phyloP scores from a whole-genome alignment of 1,140 invertebrate genomes.

The Agraylea sexmaculata region DNA sequence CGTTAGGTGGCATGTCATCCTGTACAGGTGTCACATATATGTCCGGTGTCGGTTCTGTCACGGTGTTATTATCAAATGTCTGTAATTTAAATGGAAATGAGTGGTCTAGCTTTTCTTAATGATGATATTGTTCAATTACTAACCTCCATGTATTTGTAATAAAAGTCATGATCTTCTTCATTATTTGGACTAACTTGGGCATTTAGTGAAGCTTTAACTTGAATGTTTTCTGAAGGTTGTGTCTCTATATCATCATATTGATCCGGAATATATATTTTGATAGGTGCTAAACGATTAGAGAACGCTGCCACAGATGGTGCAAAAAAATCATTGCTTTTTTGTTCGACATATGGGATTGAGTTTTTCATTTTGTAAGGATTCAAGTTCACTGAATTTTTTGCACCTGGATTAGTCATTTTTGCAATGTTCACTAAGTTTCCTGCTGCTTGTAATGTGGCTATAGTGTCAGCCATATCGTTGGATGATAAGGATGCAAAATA shows the following conservation, averaged over 20 bases:
- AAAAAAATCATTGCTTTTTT: constrained; percentile 11
- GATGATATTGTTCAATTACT: constrained; percentile 1
- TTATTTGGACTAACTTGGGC: constrained; percentile 11
- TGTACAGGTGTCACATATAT: too few species aligned
- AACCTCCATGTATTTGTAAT: constrained; percentile 7
- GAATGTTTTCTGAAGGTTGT: constrained; percentile 19
- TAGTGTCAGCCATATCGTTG: constrained; percentile 39
- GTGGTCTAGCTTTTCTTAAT: not conserved
- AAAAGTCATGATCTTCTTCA: constrained; percentile 23
- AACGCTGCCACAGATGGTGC: constrained; percentile 8
- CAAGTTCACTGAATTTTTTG: constrained; percentile 6
- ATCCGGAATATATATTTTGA: constrained; percentile 39
- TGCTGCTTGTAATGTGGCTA: constrained; percentile 40
- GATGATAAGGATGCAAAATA: constrained; percentile 40
- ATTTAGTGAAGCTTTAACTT: constrained; percentile 18
- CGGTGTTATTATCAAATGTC: constrained; percentile 4
- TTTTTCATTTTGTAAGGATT: constrained; percentile 12
- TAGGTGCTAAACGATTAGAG: constrained; percentile 19
- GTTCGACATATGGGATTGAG: constrained; percentile 3
- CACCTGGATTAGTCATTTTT: constrained; percentile 13
- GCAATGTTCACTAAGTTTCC: constrained; percentile 27
- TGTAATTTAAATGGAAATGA: not conserved
- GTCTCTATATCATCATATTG: constrained; percentile 22
- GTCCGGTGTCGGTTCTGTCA: too few species aligned
- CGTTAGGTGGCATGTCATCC: constrained; percentile 3